A percentile compares a stretch with the other conserved stretches of the same genome.
Conservation (phyloP, 2,888 invertebrate genomes). For the Nymphalis polychloros region DNA sequence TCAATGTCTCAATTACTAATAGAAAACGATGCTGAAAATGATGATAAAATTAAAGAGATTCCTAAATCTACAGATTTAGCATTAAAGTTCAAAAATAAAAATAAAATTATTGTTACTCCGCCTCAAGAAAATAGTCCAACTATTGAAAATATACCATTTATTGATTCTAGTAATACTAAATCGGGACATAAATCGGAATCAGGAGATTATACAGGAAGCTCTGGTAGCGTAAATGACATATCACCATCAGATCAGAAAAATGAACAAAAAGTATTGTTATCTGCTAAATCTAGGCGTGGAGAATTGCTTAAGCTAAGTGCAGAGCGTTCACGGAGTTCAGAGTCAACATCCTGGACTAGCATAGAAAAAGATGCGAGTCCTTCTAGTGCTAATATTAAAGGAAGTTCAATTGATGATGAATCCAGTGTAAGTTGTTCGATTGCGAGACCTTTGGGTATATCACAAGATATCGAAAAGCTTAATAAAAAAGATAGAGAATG, state of each 20-base stretch:
- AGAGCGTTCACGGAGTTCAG: constrained; percentile 89
- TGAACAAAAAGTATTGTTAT: constrained; percentile 63
- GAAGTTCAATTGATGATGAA: constrained; percentile 86
- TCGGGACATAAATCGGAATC: constrained; percentile 69
- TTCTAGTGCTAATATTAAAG: constrained; percentile 83
- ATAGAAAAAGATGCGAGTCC: constrained; percentile 88
- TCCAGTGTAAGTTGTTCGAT: constrained; percentile 90
- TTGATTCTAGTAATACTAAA: constrained; percentile 69
- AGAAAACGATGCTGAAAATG: constrained; percentile 72
- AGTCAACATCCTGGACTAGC: constrained; percentile 90
- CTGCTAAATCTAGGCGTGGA: constrained; percentile 76
- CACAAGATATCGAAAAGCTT: constrained; percentile 86
- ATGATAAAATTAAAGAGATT: constrained; percentile 55
- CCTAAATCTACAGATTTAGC: constrained; percentile 62
- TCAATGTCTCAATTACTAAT: constrained; percentile 66
- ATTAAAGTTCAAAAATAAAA: constrained; percentile 78
- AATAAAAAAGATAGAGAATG: constrained; percentile 84
- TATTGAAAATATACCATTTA: constrained; percentile 77
- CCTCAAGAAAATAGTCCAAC: constrained; percentile 84
- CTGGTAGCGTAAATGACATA: constrained; percentile 68
- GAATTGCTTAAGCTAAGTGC: constrained; percentile 85
- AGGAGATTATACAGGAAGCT: constrained; percentile 71
- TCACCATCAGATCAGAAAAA: constrained; percentile 69
- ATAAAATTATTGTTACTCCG: constrained; percentile 83
- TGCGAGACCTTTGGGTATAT: constrained; percentile 89